phyloP scores from a whole-genome alignment of 2,797 vertebrate species.

The Pangasius sanitwongsei region DNA sequence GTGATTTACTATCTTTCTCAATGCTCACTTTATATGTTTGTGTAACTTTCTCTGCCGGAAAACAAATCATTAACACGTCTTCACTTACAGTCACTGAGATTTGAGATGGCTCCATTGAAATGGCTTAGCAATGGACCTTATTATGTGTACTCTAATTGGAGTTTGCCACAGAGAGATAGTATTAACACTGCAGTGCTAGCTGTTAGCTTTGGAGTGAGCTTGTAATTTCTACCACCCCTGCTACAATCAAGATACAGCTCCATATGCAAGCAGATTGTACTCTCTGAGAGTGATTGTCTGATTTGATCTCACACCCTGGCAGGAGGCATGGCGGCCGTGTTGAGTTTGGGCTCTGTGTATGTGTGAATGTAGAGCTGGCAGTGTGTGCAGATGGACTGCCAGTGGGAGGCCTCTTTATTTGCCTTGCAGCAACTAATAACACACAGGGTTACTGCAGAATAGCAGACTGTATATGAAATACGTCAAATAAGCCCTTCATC shows the following conservation, averaged over 20 bases:
- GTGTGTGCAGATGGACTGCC: conserved; percentile 52
- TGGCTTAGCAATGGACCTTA: conserved; percentile 42
- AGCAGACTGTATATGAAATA: conserved; percentile 28
- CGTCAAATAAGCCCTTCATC: background rate
- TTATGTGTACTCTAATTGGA: conserved; percentile 31
- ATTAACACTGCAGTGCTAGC: conserved; percentile 16
- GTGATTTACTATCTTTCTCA: background rate
- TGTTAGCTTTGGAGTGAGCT: background rate
- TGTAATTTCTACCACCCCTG: conserved; percentile 12
- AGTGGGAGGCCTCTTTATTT: conserved; percentile 44
- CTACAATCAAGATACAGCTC: conserved; percentile 11
- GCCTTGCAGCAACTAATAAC: conserved; percentile 47
- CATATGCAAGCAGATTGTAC: conserved; percentile 28
- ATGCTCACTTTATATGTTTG: background rate
- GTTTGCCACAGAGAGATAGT: conserved; percentile 7
- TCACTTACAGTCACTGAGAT: conserved; percentile 10
- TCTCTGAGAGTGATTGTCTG: conserved; percentile 21
- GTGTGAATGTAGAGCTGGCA: conserved; percentile 34
- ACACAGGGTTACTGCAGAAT: conserved; percentile 28
- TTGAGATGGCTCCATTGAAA: conserved; percentile 35
- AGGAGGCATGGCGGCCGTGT: conserved; percentile 28
- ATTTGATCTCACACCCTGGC: conserved; percentile 26
- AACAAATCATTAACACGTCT: conserved; percentile 17
- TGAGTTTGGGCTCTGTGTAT: conserved; percentile 18
- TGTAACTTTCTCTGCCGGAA: background rate